Conservation (phyloP, 2,113 vertebrate genomes). For the Urocynchramus pylzowi region DNA sequence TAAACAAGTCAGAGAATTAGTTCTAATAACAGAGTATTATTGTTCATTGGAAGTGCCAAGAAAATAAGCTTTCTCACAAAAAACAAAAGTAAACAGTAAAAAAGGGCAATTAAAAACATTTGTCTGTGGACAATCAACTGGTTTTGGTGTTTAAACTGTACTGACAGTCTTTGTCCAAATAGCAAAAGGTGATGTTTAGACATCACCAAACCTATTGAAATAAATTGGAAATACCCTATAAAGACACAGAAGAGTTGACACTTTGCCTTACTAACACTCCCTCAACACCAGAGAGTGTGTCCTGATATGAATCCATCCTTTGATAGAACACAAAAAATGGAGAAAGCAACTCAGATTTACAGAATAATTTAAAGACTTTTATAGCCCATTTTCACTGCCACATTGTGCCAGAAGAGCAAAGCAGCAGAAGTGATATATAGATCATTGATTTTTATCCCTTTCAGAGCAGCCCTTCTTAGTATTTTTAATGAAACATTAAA, state of each 20-base stretch:
- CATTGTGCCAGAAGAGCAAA: not conserved
- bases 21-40: not conserved
- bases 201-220: not conserved
- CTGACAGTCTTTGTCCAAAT: not conserved
- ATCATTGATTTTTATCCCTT: constrained; percentile 22
- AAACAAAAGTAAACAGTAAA: not conserved
- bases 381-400: not conserved
- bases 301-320: not conserved
- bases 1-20: not conserved
- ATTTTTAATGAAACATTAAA: constrained; percentile 44
- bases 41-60: not conserved
- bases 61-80: not conserved
- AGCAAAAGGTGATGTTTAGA: not conserved
- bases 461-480: not conserved
- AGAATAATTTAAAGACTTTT: not conserved
- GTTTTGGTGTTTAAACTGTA: not conserved
- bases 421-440: not conserved
- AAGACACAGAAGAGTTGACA: not conserved
- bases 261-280: not conserved
- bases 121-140: not conserved
- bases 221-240: not conserved
- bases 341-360: not conserved
- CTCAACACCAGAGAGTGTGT: not conserved
- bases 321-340: not conserved
- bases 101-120: not conserved